Evolutionary conservation across 2,113 vertebrate species (phyloP).

Genomic region (Amblyornis subalaris): DNA sequence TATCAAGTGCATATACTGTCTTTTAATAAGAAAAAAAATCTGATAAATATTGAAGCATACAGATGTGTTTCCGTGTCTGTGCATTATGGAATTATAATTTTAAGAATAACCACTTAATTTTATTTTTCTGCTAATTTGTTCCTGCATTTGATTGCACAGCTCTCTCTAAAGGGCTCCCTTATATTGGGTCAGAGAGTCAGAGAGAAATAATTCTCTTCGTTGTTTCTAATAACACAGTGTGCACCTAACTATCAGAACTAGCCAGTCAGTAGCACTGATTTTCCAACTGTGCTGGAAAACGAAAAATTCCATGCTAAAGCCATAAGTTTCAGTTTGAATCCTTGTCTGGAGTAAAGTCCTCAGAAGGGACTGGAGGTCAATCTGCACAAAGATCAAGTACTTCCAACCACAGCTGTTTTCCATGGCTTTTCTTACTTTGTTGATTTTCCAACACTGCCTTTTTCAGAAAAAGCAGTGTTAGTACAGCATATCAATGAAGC

Average conservation of each 20-base stretch:
- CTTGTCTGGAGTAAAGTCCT: neutral
- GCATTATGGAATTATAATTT: neutral
- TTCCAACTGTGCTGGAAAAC: neutral
- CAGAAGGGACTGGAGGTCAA: neutral
- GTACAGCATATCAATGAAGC: neutral
- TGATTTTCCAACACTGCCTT: neutral
- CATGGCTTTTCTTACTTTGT: neutral
- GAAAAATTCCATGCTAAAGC: neutral
- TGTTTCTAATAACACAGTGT: neutral
- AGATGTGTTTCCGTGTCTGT: accelerated
- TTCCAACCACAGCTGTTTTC: neutral
- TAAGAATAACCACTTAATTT: neutral
- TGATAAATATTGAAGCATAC: neutral
- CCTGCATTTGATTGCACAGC: neutral
- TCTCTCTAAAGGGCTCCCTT: neutral
- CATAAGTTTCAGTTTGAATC: neutral
- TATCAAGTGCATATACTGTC: neutral
- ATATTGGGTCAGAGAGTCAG: neutral
- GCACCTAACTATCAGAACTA: neutral
- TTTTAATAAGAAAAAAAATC: neutral
- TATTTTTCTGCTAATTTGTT: neutral
- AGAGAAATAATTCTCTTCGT: neutral
- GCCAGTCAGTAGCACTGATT: neutral
- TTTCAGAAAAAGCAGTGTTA: neutral
- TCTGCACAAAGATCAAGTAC: neutral